A percentile compares a stretch with the other conserved stretches of the same genome.
phyloP scores from a whole-genome alignment of 2,113 vertebrate genomes.

The Columbina picui region DNA sequence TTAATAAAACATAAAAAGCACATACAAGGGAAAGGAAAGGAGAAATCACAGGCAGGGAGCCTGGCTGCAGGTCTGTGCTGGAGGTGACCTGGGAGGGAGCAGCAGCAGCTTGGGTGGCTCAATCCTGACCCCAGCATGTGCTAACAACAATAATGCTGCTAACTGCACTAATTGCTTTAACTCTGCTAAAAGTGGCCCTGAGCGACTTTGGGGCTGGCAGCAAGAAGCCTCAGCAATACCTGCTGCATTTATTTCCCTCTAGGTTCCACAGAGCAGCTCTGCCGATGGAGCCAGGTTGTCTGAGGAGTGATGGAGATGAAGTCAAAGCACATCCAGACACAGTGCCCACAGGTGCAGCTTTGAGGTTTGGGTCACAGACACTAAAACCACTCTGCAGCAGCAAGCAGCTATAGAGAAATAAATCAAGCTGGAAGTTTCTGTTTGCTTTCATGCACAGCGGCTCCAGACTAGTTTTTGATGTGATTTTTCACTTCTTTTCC shows the following conservation, averaged over 20 bases:
- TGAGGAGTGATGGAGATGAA: neutral
- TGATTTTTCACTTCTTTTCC: neutral
- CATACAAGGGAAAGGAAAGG: neutral
- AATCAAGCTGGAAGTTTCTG: neutral
- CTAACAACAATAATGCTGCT: neutral
- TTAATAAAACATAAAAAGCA: neutral
- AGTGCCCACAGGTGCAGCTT: neutral
- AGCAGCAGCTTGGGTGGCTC: neutral
- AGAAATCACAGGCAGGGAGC: fast-evolving
- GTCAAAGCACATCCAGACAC: neutral
- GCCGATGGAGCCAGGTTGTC: neutral
- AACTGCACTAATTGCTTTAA: neutral
- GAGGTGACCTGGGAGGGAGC: neutral
- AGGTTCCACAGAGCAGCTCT: fast-evolving
- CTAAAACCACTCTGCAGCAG: neutral
- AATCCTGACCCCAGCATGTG: neutral
- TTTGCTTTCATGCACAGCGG: neutral
- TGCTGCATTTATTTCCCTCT: neutral
- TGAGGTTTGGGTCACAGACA: neutral
- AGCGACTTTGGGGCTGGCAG: neutral
- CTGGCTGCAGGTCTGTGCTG: fast-evolving
- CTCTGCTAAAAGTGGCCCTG: no score
- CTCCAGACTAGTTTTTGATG: neutral
- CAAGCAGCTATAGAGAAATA: neutral
- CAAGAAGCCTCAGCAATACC: neutral